phyloP scores from a whole-genome alignment of 2,888 invertebrate species.

The Agrypnus murinus region DNA sequence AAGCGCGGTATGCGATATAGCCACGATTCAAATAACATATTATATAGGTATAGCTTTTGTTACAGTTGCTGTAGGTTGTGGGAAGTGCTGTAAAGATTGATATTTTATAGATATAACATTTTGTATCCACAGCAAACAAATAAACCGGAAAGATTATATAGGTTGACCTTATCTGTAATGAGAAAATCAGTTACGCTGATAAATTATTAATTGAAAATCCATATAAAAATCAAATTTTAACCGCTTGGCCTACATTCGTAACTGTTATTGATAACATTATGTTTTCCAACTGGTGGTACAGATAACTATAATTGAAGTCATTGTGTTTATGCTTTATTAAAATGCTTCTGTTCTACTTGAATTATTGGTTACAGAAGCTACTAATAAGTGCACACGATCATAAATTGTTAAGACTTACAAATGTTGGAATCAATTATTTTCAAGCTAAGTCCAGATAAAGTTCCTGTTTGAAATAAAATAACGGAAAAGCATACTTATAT shows the following conservation, averaged over 20 bases:
- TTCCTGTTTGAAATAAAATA: too few species aligned
- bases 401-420: constrained; percentile 8
- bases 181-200: constrained; percentile 49
- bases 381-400: neutral
- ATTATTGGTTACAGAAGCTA: constrained; percentile 9
- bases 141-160: constrained; percentile 30
- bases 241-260: constrained; percentile 37
- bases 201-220: constrained; percentile 40
- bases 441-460: too few species aligned
- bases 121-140: constrained; percentile 33
- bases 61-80: constrained; percentile 32
- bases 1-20: constrained; percentile 27
- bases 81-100: constrained; percentile 39
- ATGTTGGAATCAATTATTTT: neutral
- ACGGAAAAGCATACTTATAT: too few species aligned
- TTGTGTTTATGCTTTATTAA: constrained; percentile 32
- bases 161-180: constrained; percentile 50
- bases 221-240: constrained; percentile 41
- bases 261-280: constrained; percentile 38
- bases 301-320: constrained; percentile 38
- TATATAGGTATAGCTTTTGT: constrained; percentile 36
- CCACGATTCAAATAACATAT: constrained; percentile 43
- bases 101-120: constrained; percentile 34
- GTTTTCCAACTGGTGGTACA: constrained; percentile 29
- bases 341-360: constrained; percentile 19